Base-by-base conservation (phyloP, 2,797 vertebrate species). In the Sebastes trivittatus region DNA sequence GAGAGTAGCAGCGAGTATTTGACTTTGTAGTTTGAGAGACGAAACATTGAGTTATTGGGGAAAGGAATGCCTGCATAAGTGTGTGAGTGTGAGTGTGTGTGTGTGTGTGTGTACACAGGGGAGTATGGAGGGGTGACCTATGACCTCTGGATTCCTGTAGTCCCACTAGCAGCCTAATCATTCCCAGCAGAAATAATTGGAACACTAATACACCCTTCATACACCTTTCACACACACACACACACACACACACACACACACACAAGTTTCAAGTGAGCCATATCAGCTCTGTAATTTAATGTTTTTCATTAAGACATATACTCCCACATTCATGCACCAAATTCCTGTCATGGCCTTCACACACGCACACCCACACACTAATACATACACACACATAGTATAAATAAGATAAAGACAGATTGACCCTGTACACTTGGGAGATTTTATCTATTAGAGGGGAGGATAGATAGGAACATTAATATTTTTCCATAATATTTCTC, bases 141-240 rank as follows among this genome's bases (percentile, higher is more conserved):
- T 84, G 80, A 92, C 86, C 90, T 14, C 34, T 72, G 75, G 90
- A 93, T 93, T 91, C 92, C 85, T 91, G 82, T 88, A 84, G 88
- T 78, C 85, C 89, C 83, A 86, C 83, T 62, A 42, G 88, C 64
- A 89, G 90, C 78, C 85, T 91, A 91, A 93, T 93, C 81, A 92
- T 77, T 94, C 89, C 86, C 89, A 92, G 92, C 84, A 89, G 87
- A 94, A 91, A 92, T 92, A 93, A 94, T 91, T 93, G 81, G 65
- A 83, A 83, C 36, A 83, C 79, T 87, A 89, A 93, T 88, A 86
- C 85, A 80, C 70, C 38, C 77, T 18, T 13, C 46, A 25, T 42
- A 34, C 61, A n/a, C 56, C 20, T 64, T 58, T 71, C 30, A n/a
- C 58, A 70, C 65, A 59, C 82, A 58, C 70, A 20, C 22, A 80